Percentiles rank a stretch among this genome's conserved stretches.
These are phyloP conservation scores for Hycleus phaleratus DNA, from an alignment of 1,140 invertebrate genomes.

Conservation along the genomic window DNA sequence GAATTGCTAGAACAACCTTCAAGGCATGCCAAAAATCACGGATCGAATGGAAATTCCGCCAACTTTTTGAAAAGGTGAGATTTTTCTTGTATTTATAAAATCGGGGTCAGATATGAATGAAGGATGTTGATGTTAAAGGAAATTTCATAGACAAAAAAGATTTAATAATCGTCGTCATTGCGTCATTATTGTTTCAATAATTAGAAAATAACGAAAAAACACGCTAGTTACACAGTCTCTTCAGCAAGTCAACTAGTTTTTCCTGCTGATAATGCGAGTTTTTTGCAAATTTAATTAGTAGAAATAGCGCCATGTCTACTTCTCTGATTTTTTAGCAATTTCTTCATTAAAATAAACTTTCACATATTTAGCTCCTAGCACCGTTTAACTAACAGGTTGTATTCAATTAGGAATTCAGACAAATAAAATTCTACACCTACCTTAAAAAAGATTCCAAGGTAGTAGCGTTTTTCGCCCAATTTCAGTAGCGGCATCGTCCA, in stretches of 20 bases:
- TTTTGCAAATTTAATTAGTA: too few relatives aligned
- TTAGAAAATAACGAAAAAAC: too few relatives aligned
- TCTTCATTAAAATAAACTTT: too few relatives aligned
- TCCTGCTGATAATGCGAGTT: too few relatives aligned
- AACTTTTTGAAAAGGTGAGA: not conserved
- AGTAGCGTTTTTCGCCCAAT: constrained; percentile 78
- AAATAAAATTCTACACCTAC: constrained; percentile 44
- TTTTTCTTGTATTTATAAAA: not conserved
- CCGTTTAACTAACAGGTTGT: too few relatives aligned
- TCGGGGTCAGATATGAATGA: not conserved
- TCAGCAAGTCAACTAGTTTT: too few relatives aligned
- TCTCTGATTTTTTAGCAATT: too few relatives aligned
- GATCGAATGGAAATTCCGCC: not conserved
- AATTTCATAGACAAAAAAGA: not conserved
- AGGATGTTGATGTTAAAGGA: not conserved
- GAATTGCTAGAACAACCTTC: not conserved
- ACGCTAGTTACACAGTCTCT: too few relatives aligned
- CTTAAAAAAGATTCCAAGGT: constrained; percentile 87
- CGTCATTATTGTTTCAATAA: too few relatives aligned
- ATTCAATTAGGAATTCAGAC: too few relatives aligned
- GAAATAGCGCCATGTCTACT: too few relatives aligned
- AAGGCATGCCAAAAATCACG: not conserved
- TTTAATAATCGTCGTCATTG: not conserved
- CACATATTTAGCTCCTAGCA: too few relatives aligned
- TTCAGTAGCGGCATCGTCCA: constrained; percentile 85